Evolutionary conservation across 1,140 invertebrate species (phyloP).

Genomic region (Lepidostoma basale): DNA sequence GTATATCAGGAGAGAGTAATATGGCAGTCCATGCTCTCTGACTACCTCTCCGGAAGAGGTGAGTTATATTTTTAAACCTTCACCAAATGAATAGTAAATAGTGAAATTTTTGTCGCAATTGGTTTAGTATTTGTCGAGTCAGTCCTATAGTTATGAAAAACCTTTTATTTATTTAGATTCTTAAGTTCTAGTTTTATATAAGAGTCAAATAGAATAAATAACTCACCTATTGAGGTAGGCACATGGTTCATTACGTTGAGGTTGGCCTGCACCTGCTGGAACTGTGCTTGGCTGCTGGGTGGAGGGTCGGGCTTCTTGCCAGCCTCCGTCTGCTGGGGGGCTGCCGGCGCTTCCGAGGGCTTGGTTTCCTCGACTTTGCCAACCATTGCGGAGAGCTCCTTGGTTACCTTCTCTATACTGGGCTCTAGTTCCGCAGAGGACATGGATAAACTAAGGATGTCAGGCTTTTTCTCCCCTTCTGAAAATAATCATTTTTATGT

Average conservation of each 20-base stretch:
- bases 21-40: too few relatives aligned
- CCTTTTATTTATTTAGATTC: too few relatives aligned
- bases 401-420: not conserved
- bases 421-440: conserved; percentile 4
- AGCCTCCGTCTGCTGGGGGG: conserved; percentile 29
- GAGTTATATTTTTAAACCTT: too few relatives aligned
- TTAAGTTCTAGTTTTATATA: too few relatives aligned
- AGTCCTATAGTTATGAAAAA: too few relatives aligned
- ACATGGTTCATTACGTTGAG: conserved; percentile 49
- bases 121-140: not conserved
- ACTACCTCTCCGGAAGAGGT: too few relatives aligned
- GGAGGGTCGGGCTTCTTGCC: conserved; percentile 23
- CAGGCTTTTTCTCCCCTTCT: not conserved
- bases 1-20: too few relatives aligned
- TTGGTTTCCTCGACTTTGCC: conserved; percentile 13
- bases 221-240: conserved; percentile 48
- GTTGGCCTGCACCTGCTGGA: conserved; percentile 33
- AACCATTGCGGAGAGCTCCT: conserved; percentile 1
- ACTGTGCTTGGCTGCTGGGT: conserved; percentile 30
- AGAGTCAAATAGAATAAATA: too few relatives aligned
- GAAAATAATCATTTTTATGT: too few relatives aligned
- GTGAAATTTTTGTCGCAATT: too few relatives aligned
- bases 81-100: too few relatives aligned
- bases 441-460: not conserved
- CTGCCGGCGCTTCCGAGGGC: conserved; percentile 18